Conservation (phyloP, 2,113 vertebrate species). For the Scomber japonicus region DNA sequence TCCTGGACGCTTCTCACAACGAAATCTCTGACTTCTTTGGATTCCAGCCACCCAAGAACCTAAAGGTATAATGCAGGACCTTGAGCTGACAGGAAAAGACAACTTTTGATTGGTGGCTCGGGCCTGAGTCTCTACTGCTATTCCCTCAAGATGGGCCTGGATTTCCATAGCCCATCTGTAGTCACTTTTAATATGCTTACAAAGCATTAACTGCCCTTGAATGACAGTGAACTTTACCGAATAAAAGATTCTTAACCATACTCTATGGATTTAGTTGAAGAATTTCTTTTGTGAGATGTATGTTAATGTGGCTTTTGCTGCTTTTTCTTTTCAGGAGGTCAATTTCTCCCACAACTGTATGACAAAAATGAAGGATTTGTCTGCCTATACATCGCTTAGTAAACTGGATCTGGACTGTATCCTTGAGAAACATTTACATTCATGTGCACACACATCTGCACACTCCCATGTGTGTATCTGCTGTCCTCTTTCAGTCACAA, state of each 20-base stretch:
- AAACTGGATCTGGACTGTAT: conserved; percentile 93
- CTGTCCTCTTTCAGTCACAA: background rate
- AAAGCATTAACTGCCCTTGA: conserved; percentile 71
- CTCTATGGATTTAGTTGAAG: conserved; percentile 21
- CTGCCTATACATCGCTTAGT: conserved; percentile 83
- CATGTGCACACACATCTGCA: background rate
- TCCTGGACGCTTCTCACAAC: conserved; percentile 91
- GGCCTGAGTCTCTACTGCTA: conserved; percentile 57
- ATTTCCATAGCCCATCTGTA: conserved; percentile 80
- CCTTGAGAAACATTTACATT: conserved; percentile 81
- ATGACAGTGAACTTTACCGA: conserved; percentile 58
- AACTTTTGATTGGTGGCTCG: conserved; percentile 66
- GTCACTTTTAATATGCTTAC: conserved; percentile 73
- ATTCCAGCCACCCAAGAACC: conserved; percentile 90
- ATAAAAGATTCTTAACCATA: conserved; percentile 28
- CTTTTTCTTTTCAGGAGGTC: conserved; percentile 85
- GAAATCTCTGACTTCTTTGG: conserved; percentile 87
- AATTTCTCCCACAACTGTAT: conserved; percentile 92
- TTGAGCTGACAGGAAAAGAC: conserved; percentile 75
- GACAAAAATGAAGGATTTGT: conserved; percentile 89
- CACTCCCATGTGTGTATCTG: background rate
- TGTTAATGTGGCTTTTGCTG: conserved; percentile 9
- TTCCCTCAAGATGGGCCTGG: conserved; percentile 67
- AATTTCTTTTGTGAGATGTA: conserved; percentile 25
- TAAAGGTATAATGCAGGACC: conserved; percentile 86